Conservation (phyloP, 1,140 invertebrate species). For the Ridgeia piscesae region DNA sequence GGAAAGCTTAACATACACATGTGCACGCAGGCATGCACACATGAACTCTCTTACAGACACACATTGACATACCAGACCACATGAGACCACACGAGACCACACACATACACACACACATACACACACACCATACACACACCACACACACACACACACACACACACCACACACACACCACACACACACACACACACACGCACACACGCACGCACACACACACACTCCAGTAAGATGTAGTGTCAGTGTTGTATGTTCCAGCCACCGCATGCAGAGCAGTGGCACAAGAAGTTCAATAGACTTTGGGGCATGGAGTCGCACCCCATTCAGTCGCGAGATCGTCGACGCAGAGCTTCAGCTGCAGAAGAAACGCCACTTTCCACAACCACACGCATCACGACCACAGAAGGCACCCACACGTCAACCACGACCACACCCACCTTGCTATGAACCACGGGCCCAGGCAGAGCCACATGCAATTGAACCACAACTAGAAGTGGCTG, state of each 20-base stretch:
- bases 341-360: conserved; percentile 43
- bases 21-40: no score
- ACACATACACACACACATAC: no score
- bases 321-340: conserved; percentile 33
- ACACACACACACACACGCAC: no score
- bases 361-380: conserved; percentile 35
- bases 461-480: background rate
- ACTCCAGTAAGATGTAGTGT: background rate
- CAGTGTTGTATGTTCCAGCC: conserved; percentile 30
- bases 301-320: conserved; percentile 36
- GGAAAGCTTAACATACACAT: no score
- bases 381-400: background rate
- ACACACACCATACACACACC: no score
- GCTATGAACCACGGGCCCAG: background rate
- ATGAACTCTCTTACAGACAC: no score
- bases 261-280: conserved; percentile 40
- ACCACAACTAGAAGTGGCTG: no score
- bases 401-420: background rate
- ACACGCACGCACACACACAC: no score
- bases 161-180: no score
- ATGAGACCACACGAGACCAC: no score
- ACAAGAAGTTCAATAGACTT: conserved; percentile 42
- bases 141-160: no score
- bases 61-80: no score
- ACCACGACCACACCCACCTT: background rate